Evolutionary conservation across 1,140 invertebrate genomes (phyloP).

Genomic region (Sogatella furcifera): DNA sequence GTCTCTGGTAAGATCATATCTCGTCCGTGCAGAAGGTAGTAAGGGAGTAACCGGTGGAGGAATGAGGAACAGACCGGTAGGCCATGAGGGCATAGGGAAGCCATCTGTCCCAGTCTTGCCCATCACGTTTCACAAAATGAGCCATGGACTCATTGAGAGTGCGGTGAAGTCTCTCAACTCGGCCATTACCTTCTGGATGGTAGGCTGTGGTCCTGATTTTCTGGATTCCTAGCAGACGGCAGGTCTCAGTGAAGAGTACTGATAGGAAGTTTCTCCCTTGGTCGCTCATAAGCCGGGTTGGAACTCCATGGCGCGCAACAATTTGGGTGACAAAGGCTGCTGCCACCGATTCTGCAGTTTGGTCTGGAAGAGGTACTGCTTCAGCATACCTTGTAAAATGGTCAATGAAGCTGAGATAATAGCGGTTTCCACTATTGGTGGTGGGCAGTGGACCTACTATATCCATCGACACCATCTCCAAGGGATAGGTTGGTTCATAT

Average conservation of each 20-base stretch:
- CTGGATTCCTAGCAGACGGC: too few species aligned
- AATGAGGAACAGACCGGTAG: background rate
- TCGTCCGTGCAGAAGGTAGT: background rate
- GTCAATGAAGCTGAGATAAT: slow-evolving; percentile 24
- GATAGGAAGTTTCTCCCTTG: slow-evolving; percentile 21
- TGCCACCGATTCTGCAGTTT: slow-evolving; percentile 22
- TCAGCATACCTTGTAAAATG: slow-evolving; percentile 26
- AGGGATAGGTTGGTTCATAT: too few species aligned
- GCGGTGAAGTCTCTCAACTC: too few species aligned
- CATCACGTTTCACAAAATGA: too few species aligned
- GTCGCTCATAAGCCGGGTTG: slow-evolving; percentile 20
- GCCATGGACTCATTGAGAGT: too few species aligned
- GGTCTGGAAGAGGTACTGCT: slow-evolving; percentile 22
- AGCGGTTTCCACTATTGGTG: slow-evolving; percentile 21
- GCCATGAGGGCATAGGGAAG: slow-evolving; percentile 1
- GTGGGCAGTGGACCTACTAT: too few species aligned
- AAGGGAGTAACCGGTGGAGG: background rate
- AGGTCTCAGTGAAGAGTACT: too few species aligned
- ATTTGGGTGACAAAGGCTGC: too few species aligned
- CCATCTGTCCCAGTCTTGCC: too few species aligned
- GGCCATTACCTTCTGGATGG: too few species aligned
- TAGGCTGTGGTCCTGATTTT: too few species aligned
- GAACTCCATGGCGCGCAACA: slow-evolving; percentile 21
- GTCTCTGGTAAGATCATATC: background rate
- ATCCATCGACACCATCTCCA: too few species aligned